Percentiles rank a stretch among this genome's conserved stretches.
phyloP scores from a whole-genome alignment of 2,113 vertebrate species.

The Thinocorus orbignyianus region DNA sequence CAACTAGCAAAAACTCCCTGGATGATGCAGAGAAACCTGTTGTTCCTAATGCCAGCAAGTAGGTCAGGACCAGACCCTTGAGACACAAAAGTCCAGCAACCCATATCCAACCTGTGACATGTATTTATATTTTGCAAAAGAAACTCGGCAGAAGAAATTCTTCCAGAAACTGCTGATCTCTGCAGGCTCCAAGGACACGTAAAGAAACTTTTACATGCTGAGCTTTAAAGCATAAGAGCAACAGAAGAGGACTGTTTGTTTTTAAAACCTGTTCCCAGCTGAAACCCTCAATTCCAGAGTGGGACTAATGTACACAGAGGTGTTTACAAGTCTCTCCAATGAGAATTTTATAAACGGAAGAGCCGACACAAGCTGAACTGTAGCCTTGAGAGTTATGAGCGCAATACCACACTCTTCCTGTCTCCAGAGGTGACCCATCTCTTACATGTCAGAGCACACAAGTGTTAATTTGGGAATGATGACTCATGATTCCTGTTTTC shows the following conservation, averaged over 20 bases:
- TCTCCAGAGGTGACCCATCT: constrained; percentile 40
- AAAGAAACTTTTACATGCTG: background rate
- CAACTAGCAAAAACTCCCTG: background rate
- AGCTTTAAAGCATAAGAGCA: background rate
- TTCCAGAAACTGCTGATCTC: constrained; percentile 19
- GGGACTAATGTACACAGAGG: background rate
- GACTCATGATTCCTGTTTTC: constrained; percentile 81
- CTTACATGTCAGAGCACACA: constrained; percentile 5
- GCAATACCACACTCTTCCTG: constrained; percentile 43
- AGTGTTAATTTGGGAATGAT: constrained; percentile 52
- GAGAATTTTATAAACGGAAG: constrained; percentile 27
- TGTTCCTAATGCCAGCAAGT: background rate
- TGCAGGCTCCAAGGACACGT: background rate
- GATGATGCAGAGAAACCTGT: background rate
- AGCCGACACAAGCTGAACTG: background rate
- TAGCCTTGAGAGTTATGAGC: constrained; percentile 27
- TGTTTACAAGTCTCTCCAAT: constrained; percentile 8
- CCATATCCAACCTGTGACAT: background rate
- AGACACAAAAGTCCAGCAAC: background rate
- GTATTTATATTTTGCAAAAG: background rate
- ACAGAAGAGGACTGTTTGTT: background rate
- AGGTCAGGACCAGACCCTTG: background rate
- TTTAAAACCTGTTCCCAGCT: background rate
- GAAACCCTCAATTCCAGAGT: background rate
- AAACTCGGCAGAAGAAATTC: background rate